These are phyloP conservation scores for Aviceda leuphotes DNA, from an alignment of 2,797 vertebrate species.

Conservation along the genomic window DNA sequence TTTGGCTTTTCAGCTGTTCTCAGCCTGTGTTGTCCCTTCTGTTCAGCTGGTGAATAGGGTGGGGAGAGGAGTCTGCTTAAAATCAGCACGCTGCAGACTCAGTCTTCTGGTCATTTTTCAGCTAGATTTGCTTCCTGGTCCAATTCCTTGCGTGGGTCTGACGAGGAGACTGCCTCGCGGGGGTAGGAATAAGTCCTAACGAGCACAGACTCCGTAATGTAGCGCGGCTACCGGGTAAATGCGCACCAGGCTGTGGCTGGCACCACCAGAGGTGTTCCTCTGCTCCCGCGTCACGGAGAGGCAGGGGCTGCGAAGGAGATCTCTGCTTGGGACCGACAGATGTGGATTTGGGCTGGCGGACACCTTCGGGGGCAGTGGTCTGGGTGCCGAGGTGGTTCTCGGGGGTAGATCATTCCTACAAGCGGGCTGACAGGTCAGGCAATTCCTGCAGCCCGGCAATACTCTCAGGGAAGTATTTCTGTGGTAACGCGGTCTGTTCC, in stretches of 20 bases:
- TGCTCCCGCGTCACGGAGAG: background rate
- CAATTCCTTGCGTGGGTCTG: background rate
- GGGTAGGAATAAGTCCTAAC: background rate
- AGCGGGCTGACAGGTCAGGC: background rate
- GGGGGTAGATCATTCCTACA: background rate
- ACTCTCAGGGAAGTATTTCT: background rate
- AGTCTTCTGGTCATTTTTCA: background rate
- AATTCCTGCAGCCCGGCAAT: background rate
- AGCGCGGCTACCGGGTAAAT: background rate
- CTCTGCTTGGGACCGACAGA: background rate
- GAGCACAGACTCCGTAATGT: background rate
- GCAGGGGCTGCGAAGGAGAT: background rate
- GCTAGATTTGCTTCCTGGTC: background rate
- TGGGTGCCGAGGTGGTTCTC: background rate
- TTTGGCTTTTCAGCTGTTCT: background rate
- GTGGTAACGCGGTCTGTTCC: background rate
- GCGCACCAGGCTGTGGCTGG: background rate
- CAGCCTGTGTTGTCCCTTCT: background rate
- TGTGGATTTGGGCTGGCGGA: accelerated
- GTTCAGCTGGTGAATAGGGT: background rate
- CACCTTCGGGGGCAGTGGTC: background rate
- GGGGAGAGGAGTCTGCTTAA: background rate
- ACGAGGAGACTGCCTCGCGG: background rate
- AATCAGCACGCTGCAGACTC: background rate
- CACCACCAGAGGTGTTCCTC: background rate